phyloP scores from a whole-genome alignment of 2,797 vertebrate genomes.

The Lithobates pipiens region DNA sequence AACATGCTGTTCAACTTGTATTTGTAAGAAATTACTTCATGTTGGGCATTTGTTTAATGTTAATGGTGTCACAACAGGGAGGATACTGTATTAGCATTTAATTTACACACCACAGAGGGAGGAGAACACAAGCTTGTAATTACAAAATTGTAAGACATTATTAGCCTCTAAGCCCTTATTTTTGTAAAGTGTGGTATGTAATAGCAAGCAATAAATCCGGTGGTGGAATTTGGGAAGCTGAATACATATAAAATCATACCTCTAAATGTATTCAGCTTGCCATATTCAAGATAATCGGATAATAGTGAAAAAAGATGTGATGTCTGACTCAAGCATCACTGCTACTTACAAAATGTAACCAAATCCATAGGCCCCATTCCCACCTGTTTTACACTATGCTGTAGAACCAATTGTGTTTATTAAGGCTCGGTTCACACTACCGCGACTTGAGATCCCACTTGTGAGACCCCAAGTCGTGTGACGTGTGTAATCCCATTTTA shows the following conservation, averaged over 20 bases:
- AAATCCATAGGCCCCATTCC: too few relatives aligned
- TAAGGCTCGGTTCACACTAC: too few relatives aligned
- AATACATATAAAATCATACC: neutral
- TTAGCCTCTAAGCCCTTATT: constrained; percentile 9
- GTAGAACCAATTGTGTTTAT: too few relatives aligned
- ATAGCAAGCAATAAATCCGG: neutral
- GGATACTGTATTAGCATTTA: constrained; percentile 12
- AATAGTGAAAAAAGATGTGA: neutral
- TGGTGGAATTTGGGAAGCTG: neutral
- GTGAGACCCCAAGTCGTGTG: too few relatives aligned
- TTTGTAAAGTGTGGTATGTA: neutral
- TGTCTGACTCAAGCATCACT: too few relatives aligned
- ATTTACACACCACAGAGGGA: constrained; percentile 15
- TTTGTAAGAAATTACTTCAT: constrained; percentile 27
- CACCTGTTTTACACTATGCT: too few relatives aligned
- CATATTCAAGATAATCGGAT: neutral
- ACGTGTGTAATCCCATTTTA: too few relatives aligned
- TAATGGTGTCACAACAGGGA: constrained; percentile 44
- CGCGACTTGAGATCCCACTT: too few relatives aligned
- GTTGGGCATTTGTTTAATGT: constrained; percentile 39
- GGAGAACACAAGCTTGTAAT: constrained; percentile 16
- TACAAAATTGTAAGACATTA: constrained; percentile 20
- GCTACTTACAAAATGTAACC: too few relatives aligned
- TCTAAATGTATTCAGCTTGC: too few relatives aligned
- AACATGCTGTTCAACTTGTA: constrained; percentile 16